phyloP scores from a whole-genome alignment of 2,797 vertebrate species.

The Pampus argenteus region DNA sequence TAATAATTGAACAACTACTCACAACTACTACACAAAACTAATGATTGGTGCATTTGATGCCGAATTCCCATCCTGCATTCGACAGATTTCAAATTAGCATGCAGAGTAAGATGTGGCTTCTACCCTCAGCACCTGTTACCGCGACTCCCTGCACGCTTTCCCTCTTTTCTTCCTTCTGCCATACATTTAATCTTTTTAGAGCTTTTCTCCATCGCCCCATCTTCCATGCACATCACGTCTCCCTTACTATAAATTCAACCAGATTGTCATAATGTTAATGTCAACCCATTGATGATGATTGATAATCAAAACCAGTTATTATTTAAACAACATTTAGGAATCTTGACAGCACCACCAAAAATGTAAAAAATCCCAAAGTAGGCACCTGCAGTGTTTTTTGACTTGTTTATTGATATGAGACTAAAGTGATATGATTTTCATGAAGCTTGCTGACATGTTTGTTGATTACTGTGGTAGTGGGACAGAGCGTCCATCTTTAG shows the following conservation, averaged over 20 bases:
- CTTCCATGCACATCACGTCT: background rate
- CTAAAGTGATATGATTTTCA: slow-evolving; percentile 21
- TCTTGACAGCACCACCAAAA: background rate
- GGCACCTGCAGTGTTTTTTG: slow-evolving; percentile 22
- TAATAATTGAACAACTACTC: too few relatives aligned
- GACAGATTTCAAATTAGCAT: slow-evolving; percentile 46
- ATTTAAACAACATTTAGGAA: too few relatives aligned
- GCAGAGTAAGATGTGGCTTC: slow-evolving; percentile 43
- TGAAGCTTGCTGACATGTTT: slow-evolving; percentile 31
- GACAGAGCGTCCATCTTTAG: slow-evolving; percentile 18
- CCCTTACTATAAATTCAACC: background rate
- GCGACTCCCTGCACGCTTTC: slow-evolving; percentile 20
- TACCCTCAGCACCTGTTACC: slow-evolving; percentile 53
- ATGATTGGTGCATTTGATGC: slow-evolving; percentile 27
- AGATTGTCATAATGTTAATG: background rate
- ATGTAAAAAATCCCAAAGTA: background rate
- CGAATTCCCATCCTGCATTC: slow-evolving; percentile 38
- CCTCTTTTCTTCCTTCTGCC: slow-evolving; percentile 5
- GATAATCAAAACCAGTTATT: background rate
- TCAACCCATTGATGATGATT: background rate
- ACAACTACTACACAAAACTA: too few relatives aligned
- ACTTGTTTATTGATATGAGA: slow-evolving; percentile 9
- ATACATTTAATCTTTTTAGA: background rate
- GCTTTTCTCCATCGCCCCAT: background rate
- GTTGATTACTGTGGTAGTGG: slow-evolving; percentile 45